A percentile compares a stretch with the other conserved stretches of the same genome.
Conservation (phyloP, 2,797 vertebrate species). For the Rhinoraja longicauda region DNA sequence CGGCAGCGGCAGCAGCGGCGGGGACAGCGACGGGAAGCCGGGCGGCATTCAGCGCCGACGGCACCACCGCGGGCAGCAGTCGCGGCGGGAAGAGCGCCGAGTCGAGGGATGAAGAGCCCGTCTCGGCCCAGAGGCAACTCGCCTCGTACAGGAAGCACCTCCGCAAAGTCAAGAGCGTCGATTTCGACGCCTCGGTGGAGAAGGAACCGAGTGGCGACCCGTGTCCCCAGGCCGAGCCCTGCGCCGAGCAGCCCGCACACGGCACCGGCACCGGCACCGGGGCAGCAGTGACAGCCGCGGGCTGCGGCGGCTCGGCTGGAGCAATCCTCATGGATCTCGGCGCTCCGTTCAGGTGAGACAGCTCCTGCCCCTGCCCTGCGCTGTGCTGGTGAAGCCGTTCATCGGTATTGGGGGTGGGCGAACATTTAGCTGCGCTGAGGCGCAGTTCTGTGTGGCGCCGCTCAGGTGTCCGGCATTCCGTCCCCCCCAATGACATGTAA, state of each 20-base stretch:
- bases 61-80: not conserved
- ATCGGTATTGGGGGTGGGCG: not conserved
- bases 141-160: constrained; percentile 72
- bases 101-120: constrained; percentile 45
- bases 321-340: constrained; percentile 29
- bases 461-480: too few species aligned
- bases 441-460: not conserved
- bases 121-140: constrained; percentile 54
- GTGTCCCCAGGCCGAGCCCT: not conserved
- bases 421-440: not conserved
- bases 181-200: constrained; percentile 55
- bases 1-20: constrained; percentile 4
- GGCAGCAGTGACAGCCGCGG: too few species aligned
- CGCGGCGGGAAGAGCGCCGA: constrained; percentile 39
- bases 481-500: too few species aligned
- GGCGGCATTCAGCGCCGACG: not conserved
- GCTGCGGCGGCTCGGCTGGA: constrained; percentile 1
- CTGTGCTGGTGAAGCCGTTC: not conserved
- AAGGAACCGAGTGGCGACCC: not conserved
- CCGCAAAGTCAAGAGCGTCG: constrained; percentile 75
- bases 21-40: constrained; percentile 17
- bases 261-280: too few species aligned
- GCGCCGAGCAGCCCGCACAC: constrained; percentile 2
- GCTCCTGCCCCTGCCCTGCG: not conserved
- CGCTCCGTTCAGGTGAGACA: constrained; percentile 12